A percentile compares a stretch with the other conserved stretches of the same genome.
These are phyloP conservation scores for Odontophorus gujanensis DNA, from an alignment of 2,113 vertebrate genomes.

Conservation along the genomic window DNA sequence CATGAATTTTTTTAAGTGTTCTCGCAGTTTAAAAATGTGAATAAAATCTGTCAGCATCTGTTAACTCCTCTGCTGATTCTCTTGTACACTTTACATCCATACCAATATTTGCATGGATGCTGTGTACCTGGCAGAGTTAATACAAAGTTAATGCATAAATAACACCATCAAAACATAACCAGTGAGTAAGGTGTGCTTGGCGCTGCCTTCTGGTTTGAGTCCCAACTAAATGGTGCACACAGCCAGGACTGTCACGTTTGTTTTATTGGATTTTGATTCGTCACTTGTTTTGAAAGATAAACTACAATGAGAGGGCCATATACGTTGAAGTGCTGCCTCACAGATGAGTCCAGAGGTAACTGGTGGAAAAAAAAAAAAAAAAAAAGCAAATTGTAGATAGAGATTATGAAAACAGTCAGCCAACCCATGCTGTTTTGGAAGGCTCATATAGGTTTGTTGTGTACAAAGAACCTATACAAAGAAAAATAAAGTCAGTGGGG, in stretches of 20 bases:
- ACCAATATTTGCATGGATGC: background rate
- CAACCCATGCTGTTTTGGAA: background rate
- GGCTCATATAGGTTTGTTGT: background rate
- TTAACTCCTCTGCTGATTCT: background rate
- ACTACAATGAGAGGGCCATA: background rate
- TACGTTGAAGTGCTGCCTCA: background rate
- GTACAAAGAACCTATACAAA: background rate
- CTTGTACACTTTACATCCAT: background rate
- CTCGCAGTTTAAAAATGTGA: background rate
- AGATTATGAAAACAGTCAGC: conserved; percentile 16
- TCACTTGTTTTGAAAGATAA: conserved; percentile 19
- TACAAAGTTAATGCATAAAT: background rate
- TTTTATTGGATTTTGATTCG: conserved; percentile 22
- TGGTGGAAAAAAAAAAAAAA: background rate
- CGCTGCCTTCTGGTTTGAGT: background rate
- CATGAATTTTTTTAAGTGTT: background rate
- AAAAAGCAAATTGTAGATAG: background rate
- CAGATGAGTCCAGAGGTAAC: background rate
- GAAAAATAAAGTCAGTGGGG: background rate
- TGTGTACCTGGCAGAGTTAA: background rate
- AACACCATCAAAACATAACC: background rate
- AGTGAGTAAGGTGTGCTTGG: background rate
- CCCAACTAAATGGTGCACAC: background rate
- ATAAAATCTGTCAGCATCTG: background rate
- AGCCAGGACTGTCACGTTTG: background rate